Evolutionary conservation across 2,113 vertebrate species (phyloP).

Genomic region (Campylomormyrus numenius): DNA sequence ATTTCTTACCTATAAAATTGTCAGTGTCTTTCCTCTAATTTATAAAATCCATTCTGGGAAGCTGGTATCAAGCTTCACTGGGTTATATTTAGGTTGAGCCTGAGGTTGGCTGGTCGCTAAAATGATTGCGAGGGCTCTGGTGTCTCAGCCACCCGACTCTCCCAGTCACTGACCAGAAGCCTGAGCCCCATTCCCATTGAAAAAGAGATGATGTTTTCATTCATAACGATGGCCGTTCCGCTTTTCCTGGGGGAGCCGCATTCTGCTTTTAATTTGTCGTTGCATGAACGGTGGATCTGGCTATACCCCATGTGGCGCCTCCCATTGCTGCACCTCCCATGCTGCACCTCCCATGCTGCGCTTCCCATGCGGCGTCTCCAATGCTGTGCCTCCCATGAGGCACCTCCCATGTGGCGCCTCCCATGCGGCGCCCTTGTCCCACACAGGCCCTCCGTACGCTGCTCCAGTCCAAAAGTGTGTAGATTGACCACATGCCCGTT

Average conservation of each 20-base stretch:
- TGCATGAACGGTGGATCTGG: neutral
- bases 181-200: neutral
- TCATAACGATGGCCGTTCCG: neutral
- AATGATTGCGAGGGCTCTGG: neutral
- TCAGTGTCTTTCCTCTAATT: neutral
- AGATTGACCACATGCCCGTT: neutral
- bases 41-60: neutral
- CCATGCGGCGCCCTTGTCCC: neutral
- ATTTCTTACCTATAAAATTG: conserved; percentile 16
- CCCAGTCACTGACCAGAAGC: neutral
- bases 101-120: neutral
- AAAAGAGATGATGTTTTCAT: neutral
- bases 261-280: neutral
- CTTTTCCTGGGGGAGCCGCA: neutral
- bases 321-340: no score
- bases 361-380: neutral
- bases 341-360: no score
- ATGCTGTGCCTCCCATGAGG: no score
- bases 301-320: neutral
- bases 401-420: neutral
- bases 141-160: neutral
- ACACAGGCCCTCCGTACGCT: neutral
- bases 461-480: neutral
- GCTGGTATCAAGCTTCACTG: neutral
- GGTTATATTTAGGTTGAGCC: neutral